These are phyloP conservation scores for Venustoraphidia nigricollis DNA, from an alignment of 2,888 invertebrate species.

Conservation along the genomic window DNA sequence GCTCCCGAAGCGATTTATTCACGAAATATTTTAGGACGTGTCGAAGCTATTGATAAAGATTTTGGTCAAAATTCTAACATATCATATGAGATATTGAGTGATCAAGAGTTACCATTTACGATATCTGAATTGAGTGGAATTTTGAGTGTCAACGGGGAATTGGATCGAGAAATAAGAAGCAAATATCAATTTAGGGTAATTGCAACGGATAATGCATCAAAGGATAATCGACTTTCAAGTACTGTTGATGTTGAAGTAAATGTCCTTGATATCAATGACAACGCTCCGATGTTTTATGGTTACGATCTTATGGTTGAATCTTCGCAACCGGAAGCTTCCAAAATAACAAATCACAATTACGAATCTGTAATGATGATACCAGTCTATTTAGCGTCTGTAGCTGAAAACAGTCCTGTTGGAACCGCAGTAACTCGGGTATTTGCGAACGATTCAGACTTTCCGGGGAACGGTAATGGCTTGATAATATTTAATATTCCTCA, in stretches of 20 bases:
- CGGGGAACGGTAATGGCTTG: slow-evolving; percentile 75
- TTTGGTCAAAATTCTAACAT: slow-evolving; percentile 66
- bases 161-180: slow-evolving; percentile 61
- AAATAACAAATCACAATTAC: slow-evolving; percentile 34
- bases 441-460: slow-evolving; percentile 74
- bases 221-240: slow-evolving; percentile 43
- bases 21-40: slow-evolving; percentile 52
- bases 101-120: slow-evolving; percentile 44
- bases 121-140: slow-evolving; percentile 54
- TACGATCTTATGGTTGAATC: slow-evolving; percentile 47
- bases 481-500: slow-evolving; percentile 62
- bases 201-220: slow-evolving; percentile 28
- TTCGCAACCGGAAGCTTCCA: slow-evolving; percentile 32
- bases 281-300: slow-evolving; percentile 62
- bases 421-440: slow-evolving; percentile 57
- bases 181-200: slow-evolving; percentile 55
- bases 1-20: slow-evolving; percentile 65
- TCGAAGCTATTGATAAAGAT: slow-evolving; percentile 66
- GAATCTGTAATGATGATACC: slow-evolving; percentile 43
- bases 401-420: slow-evolving; percentile 61
- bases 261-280: slow-evolving; percentile 72
- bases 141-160: slow-evolving; percentile 52
- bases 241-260: slow-evolving; percentile 68
- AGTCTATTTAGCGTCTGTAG: slow-evolving; percentile 58
- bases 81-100: slow-evolving; percentile 45